Evolutionary conservation across 2,113 vertebrate genomes (phyloP).

Genomic region (Turnix velox): DNA sequence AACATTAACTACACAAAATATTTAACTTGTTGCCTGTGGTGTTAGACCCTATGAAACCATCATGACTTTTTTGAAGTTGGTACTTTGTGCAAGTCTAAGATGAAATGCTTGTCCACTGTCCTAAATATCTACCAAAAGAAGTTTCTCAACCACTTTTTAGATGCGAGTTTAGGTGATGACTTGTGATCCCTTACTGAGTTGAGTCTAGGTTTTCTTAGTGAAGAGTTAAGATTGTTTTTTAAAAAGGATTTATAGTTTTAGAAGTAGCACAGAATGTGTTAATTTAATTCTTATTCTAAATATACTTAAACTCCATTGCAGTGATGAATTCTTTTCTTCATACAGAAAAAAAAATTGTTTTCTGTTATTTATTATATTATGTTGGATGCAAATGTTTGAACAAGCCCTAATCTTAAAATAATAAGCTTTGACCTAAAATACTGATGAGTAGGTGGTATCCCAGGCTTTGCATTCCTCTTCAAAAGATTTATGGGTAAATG

Average conservation of each 20-base stretch:
- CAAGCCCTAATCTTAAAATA: neutral
- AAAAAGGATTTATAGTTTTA: neutral
- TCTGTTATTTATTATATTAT: neutral
- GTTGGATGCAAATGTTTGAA: neutral
- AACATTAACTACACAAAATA: neutral
- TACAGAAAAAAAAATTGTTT: neutral
- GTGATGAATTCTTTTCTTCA: rapidly evolving
- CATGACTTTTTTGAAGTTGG: neutral
- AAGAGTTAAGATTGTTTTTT: neutral
- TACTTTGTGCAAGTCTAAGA: neutral
- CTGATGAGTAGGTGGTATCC: neutral
- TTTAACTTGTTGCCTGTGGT: neutral
- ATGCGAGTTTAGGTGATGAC: neutral
- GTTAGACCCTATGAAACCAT: neutral
- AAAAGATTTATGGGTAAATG: neutral
- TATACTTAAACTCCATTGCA: neutral
- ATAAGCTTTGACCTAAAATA: neutral
- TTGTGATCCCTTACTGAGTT: neutral
- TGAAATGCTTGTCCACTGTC: neutral
- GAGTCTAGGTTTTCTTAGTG: neutral
- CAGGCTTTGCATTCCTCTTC: neutral
- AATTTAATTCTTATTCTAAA: neutral
- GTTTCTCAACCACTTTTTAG: neutral
- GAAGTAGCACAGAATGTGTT: neutral
- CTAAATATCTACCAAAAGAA: neutral